These are phyloP conservation scores for Nasonovia ribisnigri DNA, from an alignment of 2,888 invertebrate species.

Conservation along the genomic window DNA sequence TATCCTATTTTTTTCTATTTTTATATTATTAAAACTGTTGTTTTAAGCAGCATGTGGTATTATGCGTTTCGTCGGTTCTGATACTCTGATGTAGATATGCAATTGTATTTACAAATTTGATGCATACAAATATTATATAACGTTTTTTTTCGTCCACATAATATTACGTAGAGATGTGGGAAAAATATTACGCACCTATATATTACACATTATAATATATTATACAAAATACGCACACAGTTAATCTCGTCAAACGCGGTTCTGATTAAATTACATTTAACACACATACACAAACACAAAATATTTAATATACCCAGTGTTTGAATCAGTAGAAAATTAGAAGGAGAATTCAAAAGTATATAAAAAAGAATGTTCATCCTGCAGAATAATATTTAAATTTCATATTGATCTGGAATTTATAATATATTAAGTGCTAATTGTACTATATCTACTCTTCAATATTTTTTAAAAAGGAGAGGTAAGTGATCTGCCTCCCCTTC, in stretches of 20 bases:
- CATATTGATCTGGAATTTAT: too few relatives aligned
- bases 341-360: too few relatives aligned
- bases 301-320: not conserved
- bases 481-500: too few relatives aligned
- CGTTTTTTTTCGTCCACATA: not conserved
- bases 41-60: not conserved
- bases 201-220: not conserved
- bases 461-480: too few relatives aligned
- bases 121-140: not conserved
- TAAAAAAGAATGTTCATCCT: too few relatives aligned
- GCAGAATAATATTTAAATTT: too few relatives aligned
- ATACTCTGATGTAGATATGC: not conserved
- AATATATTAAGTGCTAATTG: too few relatives aligned
- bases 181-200: not conserved
- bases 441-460: too few relatives aligned
- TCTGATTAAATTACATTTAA: not conserved
- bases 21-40: not conserved
- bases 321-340: too few relatives aligned
- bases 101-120: not conserved
- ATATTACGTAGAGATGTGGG: not conserved
- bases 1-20: not conserved
- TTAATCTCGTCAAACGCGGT: not conserved
- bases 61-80: not conserved
- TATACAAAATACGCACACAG: not conserved
- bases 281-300: not conserved